A percentile compares a stretch with the other conserved stretches of the same genome.
Evolutionary conservation across 2,113 vertebrate genomes (phyloP).

Genomic region (Rutilus rutilus): DNA sequence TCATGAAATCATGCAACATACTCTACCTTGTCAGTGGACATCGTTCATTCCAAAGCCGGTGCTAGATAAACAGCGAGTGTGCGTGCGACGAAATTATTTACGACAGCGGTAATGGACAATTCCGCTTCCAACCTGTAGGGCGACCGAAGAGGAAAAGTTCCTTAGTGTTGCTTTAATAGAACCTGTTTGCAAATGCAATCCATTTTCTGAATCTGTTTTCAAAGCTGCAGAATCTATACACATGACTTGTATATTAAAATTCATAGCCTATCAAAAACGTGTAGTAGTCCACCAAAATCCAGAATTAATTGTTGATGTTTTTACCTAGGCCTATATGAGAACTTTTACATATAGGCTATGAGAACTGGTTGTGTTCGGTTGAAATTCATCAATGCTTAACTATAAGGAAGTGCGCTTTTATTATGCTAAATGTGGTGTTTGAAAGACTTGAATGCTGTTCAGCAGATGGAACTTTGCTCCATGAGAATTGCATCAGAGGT

Average conservation of each 20-base stretch:
- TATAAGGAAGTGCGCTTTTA: slow-evolving; percentile 25
- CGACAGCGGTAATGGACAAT: too few relatives aligned
- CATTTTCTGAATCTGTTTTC: background rate
- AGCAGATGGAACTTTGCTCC: slow-evolving; percentile 72
- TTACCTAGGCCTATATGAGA: background rate
- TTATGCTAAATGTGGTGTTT: slow-evolving; percentile 24
- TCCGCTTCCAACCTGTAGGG: too few relatives aligned
- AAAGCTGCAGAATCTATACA: background rate
- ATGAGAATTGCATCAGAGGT: slow-evolving; percentile 55
- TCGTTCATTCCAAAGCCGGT: too few relatives aligned
- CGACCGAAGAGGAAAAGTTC: too few relatives aligned
- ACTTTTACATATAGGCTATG: background rate
- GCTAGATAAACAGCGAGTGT: too few relatives aligned
- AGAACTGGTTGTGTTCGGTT: background rate
- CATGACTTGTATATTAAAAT: background rate
- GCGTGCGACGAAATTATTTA: too few relatives aligned
- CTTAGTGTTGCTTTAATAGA: too few relatives aligned
- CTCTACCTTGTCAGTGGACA: too few relatives aligned
- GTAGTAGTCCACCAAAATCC: background rate
- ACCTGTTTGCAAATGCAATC: background rate
- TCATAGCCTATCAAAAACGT: background rate
- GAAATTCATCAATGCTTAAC: background rate
- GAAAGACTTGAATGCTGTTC: slow-evolving; percentile 1
- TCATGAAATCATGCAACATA: too few relatives aligned
- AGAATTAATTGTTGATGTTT: background rate